Conservation (phyloP, 2,888 invertebrate species). For the Ctenicera cuprea region DNA sequence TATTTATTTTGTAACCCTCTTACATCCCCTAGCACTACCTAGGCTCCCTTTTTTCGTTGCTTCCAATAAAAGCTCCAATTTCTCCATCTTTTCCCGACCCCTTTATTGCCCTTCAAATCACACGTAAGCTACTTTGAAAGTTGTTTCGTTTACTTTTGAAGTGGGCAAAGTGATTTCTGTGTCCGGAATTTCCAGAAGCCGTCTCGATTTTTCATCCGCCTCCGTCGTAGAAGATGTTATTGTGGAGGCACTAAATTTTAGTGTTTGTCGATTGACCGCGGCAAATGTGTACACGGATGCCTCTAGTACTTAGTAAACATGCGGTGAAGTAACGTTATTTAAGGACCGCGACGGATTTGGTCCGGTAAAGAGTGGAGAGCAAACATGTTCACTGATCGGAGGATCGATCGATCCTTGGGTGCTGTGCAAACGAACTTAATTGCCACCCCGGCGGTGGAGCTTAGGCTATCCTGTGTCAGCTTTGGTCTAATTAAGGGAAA, state of each 20-base stretch:
- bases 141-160: conserved; percentile 26
- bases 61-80: conserved; percentile 23
- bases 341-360: conserved; percentile 32
- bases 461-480: conserved; percentile 53
- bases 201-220: conserved; percentile 19
- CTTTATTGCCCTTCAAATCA: conserved; percentile 25
- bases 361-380: conserved; percentile 40
- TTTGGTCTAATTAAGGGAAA: conserved; percentile 53
- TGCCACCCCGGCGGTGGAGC: conserved; percentile 43
- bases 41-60: no score
- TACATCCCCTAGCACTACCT: no score
- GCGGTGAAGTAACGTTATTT: conserved; percentile 23
- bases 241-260: background rate
- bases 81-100: conserved; percentile 22
- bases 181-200: conserved; percentile 21
- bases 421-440: conserved; percentile 50
- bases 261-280: conserved; percentile 19
- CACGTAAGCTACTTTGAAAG: conserved; percentile 30
- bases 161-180: conserved; percentile 26
- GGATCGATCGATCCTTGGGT: conserved; percentile 45
- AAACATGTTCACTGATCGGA: conserved; percentile 48
- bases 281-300: conserved; percentile 24
- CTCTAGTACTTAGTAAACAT: conserved; percentile 30
- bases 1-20: no score
- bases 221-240: background rate